Percentiles rank a stretch among this genome's conserved stretches.
These are phyloP conservation scores for Indicator indicator DNA, from an alignment of 2,113 vertebrate genomes.

Conservation along the genomic window DNA sequence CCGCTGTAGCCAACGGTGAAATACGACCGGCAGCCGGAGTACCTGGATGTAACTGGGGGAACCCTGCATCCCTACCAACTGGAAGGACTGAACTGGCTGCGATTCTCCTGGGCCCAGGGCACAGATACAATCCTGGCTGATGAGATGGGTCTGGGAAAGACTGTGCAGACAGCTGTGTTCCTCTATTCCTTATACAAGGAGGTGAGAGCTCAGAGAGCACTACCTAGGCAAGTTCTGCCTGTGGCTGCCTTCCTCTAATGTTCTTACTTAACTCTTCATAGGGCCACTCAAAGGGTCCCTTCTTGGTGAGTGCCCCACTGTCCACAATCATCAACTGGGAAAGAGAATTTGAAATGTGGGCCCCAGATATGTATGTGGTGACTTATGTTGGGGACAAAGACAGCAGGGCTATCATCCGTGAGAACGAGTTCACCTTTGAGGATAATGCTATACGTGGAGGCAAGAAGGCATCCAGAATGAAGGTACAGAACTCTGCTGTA, in stretches of 20 bases:
- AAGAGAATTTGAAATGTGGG: constrained; percentile 98
- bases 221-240: not conserved
- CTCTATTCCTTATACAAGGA: constrained; percentile 97
- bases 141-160: constrained; percentile 98
- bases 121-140: constrained; percentile 98
- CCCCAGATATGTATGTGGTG: constrained; percentile 97
- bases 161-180: constrained; percentile 96
- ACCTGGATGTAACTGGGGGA: constrained; percentile 90
- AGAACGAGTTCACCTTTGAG: constrained; percentile 97
- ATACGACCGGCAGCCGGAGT: constrained; percentile 94
- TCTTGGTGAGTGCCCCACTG: constrained; percentile 94
- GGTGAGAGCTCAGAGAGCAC: constrained; percentile 70
- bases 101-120: constrained; percentile 98
- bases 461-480: constrained; percentile 96
- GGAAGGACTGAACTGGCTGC: constrained; percentile 96
- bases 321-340: constrained; percentile 99
- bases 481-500: constrained; percentile 75
- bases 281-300: constrained; percentile 97
- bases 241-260: not conserved
- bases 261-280: constrained; percentile 46
- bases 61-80: constrained; percentile 96
- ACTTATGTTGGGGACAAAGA: constrained; percentile 97
- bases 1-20: constrained; percentile 90
- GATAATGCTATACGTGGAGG: constrained; percentile 95
- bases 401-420: constrained; percentile 94